Conservation (phyloP, 2,888 invertebrate species). For the Silvanus unidentatus region DNA sequence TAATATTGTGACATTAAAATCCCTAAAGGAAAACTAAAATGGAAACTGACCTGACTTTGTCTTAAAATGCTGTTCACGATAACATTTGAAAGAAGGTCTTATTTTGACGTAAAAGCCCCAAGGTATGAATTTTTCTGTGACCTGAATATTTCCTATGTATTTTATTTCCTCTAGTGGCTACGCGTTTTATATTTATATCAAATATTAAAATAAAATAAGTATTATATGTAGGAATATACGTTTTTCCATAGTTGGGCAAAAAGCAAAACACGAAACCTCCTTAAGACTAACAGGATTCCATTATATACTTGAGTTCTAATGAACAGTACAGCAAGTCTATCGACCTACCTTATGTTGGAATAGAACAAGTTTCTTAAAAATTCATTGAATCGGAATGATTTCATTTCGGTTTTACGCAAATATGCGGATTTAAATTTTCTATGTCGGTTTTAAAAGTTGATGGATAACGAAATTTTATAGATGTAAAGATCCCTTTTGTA, state of each 20-base stretch:
- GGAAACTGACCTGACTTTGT: slow-evolving; percentile 27
- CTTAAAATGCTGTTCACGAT: slow-evolving; percentile 24
- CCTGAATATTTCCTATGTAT: slow-evolving; percentile 22
- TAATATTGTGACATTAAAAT: slow-evolving; percentile 22
- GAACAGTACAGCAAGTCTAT: too few species aligned
- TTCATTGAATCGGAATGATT: too few species aligned
- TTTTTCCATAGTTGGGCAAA: too few species aligned
- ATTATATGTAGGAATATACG: neutral
- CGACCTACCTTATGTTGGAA: too few species aligned
- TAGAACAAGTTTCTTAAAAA: too few species aligned
- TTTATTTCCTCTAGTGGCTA: slow-evolving; percentile 16
- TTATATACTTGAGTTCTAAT: too few species aligned
- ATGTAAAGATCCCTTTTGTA: slow-evolving; percentile 1
- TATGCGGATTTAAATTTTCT: too few species aligned
- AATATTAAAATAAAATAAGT: slow-evolving; percentile 5
- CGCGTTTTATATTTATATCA: slow-evolving; percentile 12
- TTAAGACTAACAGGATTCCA: too few species aligned
- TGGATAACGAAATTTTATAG: neutral
- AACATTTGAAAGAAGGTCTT: slow-evolving; percentile 25
- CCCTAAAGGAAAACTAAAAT: slow-evolving; percentile 21
- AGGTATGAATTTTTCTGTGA: slow-evolving; percentile 28
- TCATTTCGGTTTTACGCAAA: too few species aligned
- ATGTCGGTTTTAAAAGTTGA: too few species aligned
- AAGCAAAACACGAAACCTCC: too few species aligned
- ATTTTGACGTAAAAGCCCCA: slow-evolving; percentile 28